Evolutionary conservation across 2,888 invertebrate genomes (phyloP).

Genomic region (Micoletzkya japonica): DNA sequence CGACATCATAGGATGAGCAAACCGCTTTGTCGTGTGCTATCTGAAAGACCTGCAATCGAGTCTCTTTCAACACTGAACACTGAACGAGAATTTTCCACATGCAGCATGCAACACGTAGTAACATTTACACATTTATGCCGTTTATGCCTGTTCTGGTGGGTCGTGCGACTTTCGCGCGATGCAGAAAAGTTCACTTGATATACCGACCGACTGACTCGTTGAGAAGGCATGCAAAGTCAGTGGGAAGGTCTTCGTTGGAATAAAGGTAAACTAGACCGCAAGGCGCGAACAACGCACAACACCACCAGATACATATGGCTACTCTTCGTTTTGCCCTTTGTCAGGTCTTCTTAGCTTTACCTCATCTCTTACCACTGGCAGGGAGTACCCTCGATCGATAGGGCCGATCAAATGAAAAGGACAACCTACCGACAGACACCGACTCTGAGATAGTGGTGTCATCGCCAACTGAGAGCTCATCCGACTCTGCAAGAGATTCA

Average conservation of each 20-base stretch:
- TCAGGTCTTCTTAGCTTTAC: too few species aligned
- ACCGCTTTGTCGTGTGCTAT: too few species aligned
- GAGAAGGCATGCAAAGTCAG: conserved; percentile 25
- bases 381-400: conserved; percentile 3
- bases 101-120: conserved; percentile 16
- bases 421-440: conserved; percentile 12
- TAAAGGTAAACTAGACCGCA: too few species aligned
- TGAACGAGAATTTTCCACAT: conserved; percentile 18
- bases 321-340: too few species aligned
- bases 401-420: conserved; percentile 17
- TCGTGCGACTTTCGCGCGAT: too few species aligned
- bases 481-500: conserved; percentile 4
- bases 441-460: conserved; percentile 20
- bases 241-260: too few species aligned
- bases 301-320: too few species aligned
- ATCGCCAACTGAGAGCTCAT: conserved; percentile 22
- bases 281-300: too few species aligned
- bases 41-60: too few species aligned
- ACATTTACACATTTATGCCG: background rate
- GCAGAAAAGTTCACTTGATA: too few species aligned
- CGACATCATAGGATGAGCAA: too few species aligned
- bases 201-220: conserved; percentile 11
- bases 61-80: conserved; percentile 22
- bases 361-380: conserved; percentile 21
- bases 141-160: background rate